These are phyloP conservation scores for Synaphobranchus kaupii DNA, from an alignment of 2,797 vertebrate genomes.

Conservation along the genomic window DNA sequence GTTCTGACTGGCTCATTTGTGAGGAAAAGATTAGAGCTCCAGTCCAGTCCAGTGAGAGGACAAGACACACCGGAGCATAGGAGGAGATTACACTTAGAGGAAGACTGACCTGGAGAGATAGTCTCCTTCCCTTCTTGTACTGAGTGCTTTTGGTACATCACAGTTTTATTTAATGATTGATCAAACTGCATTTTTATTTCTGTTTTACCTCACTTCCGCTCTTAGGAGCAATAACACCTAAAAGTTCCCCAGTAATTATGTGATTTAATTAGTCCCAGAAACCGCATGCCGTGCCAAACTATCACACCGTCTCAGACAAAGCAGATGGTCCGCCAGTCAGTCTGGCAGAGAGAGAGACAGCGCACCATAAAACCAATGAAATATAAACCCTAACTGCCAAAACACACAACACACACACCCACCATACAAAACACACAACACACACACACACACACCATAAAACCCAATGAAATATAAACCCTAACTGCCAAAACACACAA, in stretches of 20 bases:
- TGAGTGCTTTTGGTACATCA: neutral
- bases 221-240: conserved; percentile 16
- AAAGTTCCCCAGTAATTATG: conserved; percentile 19
- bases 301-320: neutral
- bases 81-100: too few relatives aligned
- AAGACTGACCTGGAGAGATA: neutral
- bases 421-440: neutral
- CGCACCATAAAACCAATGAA: neutral
- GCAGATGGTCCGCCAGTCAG: conserved; percentile 47
- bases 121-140: neutral
- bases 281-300: neutral
- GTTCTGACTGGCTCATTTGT: too few relatives aligned
- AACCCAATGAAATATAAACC: neutral
- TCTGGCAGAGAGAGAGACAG: neutral
- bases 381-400: neutral
- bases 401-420: neutral
- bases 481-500: too few relatives aligned
- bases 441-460: neutral
- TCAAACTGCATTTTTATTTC: conserved; percentile 1
- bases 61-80: too few relatives aligned
- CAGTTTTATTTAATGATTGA: conserved; percentile 3
- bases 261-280: conserved; percentile 18
- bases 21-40: too few relatives aligned
- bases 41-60: too few relatives aligned
- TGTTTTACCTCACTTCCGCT: conserved; percentile 9